Evolutionary conservation across 2,113 vertebrate genomes (phyloP), one percentile per base, ranked within the genome.

Genomic region (Dipodomys stephensi): DNA sequence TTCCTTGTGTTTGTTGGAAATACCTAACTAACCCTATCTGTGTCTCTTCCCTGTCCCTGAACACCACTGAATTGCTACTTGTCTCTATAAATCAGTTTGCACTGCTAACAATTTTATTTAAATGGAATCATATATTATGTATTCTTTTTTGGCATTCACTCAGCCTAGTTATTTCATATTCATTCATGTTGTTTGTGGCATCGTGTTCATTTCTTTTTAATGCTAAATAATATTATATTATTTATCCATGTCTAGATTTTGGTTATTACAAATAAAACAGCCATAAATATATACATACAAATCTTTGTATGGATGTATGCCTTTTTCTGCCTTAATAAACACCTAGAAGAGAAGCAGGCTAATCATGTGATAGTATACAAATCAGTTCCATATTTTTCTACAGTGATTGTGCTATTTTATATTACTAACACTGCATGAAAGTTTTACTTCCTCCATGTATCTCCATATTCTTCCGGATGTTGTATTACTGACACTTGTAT

Each of bases 91-190:
- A 39, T 78, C 71, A 85, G 7, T 49, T 92, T 81, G 44, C 57
- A 60, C 60, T 74, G 27, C 84, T 84, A 84, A 87, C 57, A 67
- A 80, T 90, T 92, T 85, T 88, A 88, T 83, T 83, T 83, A 94
- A 90, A 72, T 84, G 49, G 44, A 84, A 83, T 83, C 30, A 86
- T 82, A 74, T 3, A 39, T 28, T 73, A 69, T 11, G 2, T 22
- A 71, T 1, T 74, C 19, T 53, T 78, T 84, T 93, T 57, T 32
- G 44, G 60, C 27, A 83, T 83, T 91, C n/a, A 76, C 35, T 91
- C 30, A 64, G 30, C 44, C 46, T 53, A n/a, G 7, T 87, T 80
- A 91, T 83, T 91, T 82, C 57, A 27, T 68, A 69, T 93, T 67
- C 46, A 27, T 82, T 35, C 22, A 27, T 69, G 32, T 68, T 81